A percentile compares a stretch with the other conserved stretches of the same genome.
Evolutionary conservation across 2,888 invertebrate genomes (phyloP).

Genomic region (Meganola albula): DNA sequence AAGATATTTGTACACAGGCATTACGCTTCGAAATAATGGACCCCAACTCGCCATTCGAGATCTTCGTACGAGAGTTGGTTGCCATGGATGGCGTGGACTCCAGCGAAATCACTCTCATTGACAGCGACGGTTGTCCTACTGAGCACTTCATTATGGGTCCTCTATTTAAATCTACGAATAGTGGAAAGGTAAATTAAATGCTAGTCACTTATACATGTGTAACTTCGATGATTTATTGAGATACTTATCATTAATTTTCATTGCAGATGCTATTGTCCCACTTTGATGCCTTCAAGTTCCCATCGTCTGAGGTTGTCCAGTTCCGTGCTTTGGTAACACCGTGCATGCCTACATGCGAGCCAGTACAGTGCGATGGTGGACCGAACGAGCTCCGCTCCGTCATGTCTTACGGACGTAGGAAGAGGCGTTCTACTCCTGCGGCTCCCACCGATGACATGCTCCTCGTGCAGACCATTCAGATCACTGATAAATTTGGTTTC

Average conservation of each 20-base stretch:
- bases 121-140: conserved; percentile 94
- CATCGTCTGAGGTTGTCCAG: conserved; percentile 95
- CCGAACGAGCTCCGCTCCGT: conserved; percentile 90
- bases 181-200: conserved; percentile 82
- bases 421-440: conserved; percentile 82
- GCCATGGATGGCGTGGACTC: conserved; percentile 96
- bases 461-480: conserved; percentile 93
- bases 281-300: conserved; percentile 98
- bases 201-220: too few species aligned
- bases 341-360: conserved; percentile 95
- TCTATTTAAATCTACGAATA: conserved; percentile 87
- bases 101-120: conserved; percentile 94
- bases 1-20: too few species aligned
- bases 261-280: conserved; percentile 89
- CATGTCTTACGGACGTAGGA: conserved; percentile 89
- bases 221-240: too few species aligned
- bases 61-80: conserved; percentile 94
- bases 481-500: conserved; percentile 94
- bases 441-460: conserved; percentile 86
- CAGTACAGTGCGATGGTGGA: conserved; percentile 92
- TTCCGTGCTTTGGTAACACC: conserved; percentile 97
- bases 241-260: too few species aligned
- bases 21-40: conserved; percentile 95
- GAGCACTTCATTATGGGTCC: conserved; percentile 97
- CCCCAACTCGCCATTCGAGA: conserved; percentile 95